Evolutionary conservation across 1,140 invertebrate species (phyloP).

Genomic region (Zaprionus camerounensis): DNA sequence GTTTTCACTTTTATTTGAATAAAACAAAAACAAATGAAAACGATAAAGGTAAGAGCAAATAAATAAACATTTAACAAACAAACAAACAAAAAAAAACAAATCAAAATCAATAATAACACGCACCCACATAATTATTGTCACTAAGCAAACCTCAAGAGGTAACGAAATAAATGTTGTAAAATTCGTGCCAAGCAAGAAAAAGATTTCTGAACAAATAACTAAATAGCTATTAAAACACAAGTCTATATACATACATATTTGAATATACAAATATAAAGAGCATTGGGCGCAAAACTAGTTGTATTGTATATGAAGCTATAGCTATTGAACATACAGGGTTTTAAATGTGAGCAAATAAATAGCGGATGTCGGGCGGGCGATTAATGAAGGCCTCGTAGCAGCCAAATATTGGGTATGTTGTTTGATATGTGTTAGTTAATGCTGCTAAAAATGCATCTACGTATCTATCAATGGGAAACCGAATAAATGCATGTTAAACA

Average conservation of each 20-base stretch:
- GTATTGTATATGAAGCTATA: slow-evolving; percentile 68
- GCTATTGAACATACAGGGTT: slow-evolving; percentile 82
- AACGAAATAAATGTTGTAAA: slow-evolving; percentile 75
- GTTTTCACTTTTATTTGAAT: slow-evolving; percentile 56
- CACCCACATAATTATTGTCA: slow-evolving; percentile 41
- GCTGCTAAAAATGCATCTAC: slow-evolving; percentile 38
- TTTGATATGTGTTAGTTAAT: slow-evolving; percentile 58
- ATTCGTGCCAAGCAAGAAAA: slow-evolving; percentile 74
- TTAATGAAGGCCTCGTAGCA: slow-evolving; percentile 31
- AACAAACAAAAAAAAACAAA: slow-evolving; percentile 54
- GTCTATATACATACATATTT: slow-evolving; percentile 4
- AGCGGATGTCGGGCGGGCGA: slow-evolving; percentile 41
- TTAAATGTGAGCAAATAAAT: slow-evolving; percentile 80
- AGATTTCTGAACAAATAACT: slow-evolving; percentile 43
- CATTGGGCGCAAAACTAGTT: slow-evolving; percentile 53
- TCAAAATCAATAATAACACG: slow-evolving; percentile 52
- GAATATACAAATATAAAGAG: slow-evolving; percentile 7
- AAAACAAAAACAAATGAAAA: slow-evolving; percentile 25
- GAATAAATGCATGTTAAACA: slow-evolving; percentile 11
- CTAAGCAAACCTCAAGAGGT: slow-evolving; percentile 41
- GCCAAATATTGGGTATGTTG: slow-evolving; percentile 45
- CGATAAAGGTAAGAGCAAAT: slow-evolving; percentile 63
- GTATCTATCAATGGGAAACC: slow-evolving; percentile 28
- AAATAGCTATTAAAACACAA: slow-evolving; percentile 37
- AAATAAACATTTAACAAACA: slow-evolving; percentile 27